Percentiles rank a stretch among this genome's conserved stretches.
Evolutionary conservation across 2,113 vertebrate genomes (phyloP).

Genomic region (Aleadryas rufinucha): DNA sequence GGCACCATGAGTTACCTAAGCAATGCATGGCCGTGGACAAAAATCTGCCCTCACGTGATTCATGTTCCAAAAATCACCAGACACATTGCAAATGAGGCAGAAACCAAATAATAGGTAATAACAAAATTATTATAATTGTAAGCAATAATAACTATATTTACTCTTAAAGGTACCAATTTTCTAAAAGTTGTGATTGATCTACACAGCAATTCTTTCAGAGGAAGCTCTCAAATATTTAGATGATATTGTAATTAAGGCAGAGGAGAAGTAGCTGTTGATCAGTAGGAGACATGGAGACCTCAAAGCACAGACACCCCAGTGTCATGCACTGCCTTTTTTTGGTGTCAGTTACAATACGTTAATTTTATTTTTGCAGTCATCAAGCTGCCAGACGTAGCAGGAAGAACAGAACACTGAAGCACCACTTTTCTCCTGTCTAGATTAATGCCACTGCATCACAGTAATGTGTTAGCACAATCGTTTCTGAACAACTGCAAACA

Average conservation of each 20-base stretch:
- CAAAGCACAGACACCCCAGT: neutral
- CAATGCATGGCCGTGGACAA: neutral
- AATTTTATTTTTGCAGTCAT: neutral
- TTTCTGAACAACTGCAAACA: conserved; percentile 34
- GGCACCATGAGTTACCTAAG: neutral
- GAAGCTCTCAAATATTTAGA: neutral
- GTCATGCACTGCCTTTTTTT: neutral
- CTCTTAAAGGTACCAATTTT: neutral
- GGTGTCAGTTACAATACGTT: neutral
- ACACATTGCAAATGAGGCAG: neutral
- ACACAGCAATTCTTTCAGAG: neutral
- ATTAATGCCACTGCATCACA: neutral
- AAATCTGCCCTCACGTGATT: neutral
- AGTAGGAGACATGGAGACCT: neutral
- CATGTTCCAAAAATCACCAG: neutral
- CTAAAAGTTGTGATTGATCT: conserved; percentile 2
- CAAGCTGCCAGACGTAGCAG: neutral
- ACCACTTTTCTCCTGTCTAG: neutral
- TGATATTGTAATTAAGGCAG: neutral
- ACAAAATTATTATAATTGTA: neutral
- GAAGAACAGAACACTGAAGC: neutral
- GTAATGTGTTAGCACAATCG: neutral
- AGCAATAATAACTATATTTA: neutral
- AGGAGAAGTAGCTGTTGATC: neutral
- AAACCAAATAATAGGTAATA: neutral